Percentiles rank a stretch among this genome's conserved stretches.
These are phyloP conservation scores for Lordiphosa mommai DNA, from an alignment of 1,140 invertebrate species.

Conservation along the genomic window DNA sequence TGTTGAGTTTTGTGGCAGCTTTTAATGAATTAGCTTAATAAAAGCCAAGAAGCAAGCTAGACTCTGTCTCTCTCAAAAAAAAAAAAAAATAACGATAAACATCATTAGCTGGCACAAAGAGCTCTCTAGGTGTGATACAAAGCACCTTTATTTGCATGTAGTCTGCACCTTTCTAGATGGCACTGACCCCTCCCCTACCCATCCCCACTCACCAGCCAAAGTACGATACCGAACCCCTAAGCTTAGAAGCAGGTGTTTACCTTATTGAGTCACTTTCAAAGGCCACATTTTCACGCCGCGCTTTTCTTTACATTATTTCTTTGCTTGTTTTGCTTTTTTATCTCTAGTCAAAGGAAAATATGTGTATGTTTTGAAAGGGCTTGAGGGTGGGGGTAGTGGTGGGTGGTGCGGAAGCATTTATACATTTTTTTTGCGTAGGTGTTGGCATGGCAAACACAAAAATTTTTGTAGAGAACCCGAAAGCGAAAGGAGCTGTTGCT, in stretches of 20 bases:
- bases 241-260: constrained; percentile 43
- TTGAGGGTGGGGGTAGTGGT: background rate
- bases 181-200: constrained; percentile 49
- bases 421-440: constrained; percentile 2
- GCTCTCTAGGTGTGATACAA: constrained; percentile 34
- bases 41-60: constrained; percentile 22
- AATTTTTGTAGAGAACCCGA: constrained; percentile 4
- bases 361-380: constrained; percentile 8
- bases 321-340: constrained; percentile 22
- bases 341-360: constrained; percentile 46
- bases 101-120: constrained; percentile 65
- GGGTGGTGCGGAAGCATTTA: too few species aligned
- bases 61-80: constrained; percentile 15
- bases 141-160: constrained; percentile 66
- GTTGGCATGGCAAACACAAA: constrained; percentile 57
- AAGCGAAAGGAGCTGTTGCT: constrained; percentile 18
- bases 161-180: constrained; percentile 60
- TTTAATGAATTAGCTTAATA: constrained; percentile 74
- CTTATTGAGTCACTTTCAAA: constrained; percentile 70
- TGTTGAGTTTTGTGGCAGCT: constrained; percentile 40
- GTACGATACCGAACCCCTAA: background rate
- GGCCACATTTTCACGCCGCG: constrained; percentile 62
- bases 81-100: constrained; percentile 50
- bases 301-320: constrained; percentile 26
- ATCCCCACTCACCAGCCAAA: background rate